Base-by-base conservation (phyloP, 2,888 invertebrate genomes). In the Diabrotica balteata region DNA sequence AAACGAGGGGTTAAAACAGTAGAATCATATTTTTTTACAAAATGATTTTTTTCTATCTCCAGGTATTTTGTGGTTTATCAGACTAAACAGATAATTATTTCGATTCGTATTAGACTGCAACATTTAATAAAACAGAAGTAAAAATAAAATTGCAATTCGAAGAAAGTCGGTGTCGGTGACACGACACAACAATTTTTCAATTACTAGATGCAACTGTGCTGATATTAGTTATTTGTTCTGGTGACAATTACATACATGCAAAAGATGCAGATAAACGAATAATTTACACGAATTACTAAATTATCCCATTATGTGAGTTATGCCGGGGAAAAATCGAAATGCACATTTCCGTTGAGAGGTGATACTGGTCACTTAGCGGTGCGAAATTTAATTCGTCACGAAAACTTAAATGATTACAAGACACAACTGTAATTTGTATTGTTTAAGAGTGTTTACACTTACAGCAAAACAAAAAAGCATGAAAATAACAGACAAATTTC, bases 241-340 rank as follows among this genome's bases (percentile, higher is more conserved):
- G 62, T 60, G 67, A 63, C 69, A 71, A 71, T 72, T 71, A 72
- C 58, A 61, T 66, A 60, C 72, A 72, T 72, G 72, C 72, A 58
- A 72, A 70, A 70, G 68, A 69, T 70, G 59, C 55, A 69, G 71
- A 71, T 69, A 63, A 66, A 64, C 63, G 54, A 54, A 66, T 58
- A 67, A 71, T 71, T 69, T 61, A 54, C 61, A 62, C 59, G 67
- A 67, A 70, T 70, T 63, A 70, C 53, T 7, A 53, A 66, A 70
- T 68, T 66, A 70, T 70, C 60, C 59, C 11, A 63, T 70, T 63
- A 68, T 63, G 50, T 53, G 59, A 65, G 43, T 47, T 47, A 54
- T 63, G 63, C 43, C 47, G 59, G 49, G 59, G 42, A 55, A 65
- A 63, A 65, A 22, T 42, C 60, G 49, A 52, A 47, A 60, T 61